A percentile compares a stretch with the other conserved stretches of the same genome.
These are phyloP conservation scores for Eupithecia centaureata DNA, from an alignment of 2,888 invertebrate species.

Conservation along the genomic window DNA sequence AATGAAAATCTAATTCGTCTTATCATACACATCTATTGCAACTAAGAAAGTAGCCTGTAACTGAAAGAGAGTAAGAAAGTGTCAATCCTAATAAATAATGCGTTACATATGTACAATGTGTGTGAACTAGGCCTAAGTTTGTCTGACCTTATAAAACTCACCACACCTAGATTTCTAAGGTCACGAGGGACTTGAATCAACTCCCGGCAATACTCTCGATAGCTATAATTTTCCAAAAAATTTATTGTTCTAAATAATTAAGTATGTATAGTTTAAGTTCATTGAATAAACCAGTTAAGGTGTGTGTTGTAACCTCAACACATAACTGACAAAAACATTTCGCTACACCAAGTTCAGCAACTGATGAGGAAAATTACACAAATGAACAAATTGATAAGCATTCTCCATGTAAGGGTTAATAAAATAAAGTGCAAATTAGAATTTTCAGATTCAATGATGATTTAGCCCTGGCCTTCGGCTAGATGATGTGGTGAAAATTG, in stretches of 20 bases:
- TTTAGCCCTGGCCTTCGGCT: too few species aligned
- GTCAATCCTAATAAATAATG: neutral
- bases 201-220: neutral
- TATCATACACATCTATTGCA: neutral
- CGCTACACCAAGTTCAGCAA: neutral
- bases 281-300: slow-evolving; percentile 23
- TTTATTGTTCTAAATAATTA: slow-evolving; percentile 13
- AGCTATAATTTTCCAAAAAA: slow-evolving; percentile 12
- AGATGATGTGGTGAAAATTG: too few species aligned
- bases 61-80: too few species aligned
- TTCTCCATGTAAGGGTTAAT: neutral
- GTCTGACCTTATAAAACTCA: neutral
- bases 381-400: neutral
- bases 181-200: neutral
- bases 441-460: neutral
- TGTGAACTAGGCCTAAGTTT: neutral
- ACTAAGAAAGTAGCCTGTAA: neutral
- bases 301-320: neutral
- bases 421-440: neutral
- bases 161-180: slow-evolving; percentile 7
- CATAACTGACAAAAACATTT: neutral
- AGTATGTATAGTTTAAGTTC: neutral
- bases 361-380: neutral
- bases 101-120: neutral
- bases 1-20: neutral